phyloP scores from a whole-genome alignment of 2,113 vertebrate species.

The Bufo gargarizans region DNA sequence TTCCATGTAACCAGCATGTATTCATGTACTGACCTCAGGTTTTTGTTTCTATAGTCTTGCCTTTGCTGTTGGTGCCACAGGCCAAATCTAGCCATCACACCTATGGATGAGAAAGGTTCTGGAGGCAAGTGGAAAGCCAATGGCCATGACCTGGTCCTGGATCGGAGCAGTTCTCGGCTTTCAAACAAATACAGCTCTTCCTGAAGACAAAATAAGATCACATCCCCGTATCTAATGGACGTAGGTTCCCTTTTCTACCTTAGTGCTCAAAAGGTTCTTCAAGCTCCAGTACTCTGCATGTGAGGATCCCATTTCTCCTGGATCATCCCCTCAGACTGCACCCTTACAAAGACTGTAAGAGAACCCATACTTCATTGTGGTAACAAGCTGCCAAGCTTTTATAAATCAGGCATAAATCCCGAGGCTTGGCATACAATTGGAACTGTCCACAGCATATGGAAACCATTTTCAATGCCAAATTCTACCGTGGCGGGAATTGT shows the following conservation, averaged over 20 bases:
- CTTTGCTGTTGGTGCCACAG: conserved; percentile 92
- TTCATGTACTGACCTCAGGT: background rate
- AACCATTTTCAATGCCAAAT: background rate
- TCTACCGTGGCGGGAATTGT: background rate
- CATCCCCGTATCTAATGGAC: background rate
- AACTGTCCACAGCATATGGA: background rate
- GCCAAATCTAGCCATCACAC: conserved; percentile 68
- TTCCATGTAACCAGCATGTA: too few species aligned
- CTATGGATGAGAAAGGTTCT: conserved; percentile 77
- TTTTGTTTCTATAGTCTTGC: conserved; percentile 75
- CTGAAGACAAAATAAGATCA: conserved; percentile 58
- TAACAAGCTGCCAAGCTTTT: too few species aligned
- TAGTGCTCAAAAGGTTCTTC: background rate
- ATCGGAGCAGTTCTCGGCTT: conserved; percentile 83
- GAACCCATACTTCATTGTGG: background rate
- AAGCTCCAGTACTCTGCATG: background rate
- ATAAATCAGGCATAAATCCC: background rate
- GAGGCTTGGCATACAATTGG: background rate
- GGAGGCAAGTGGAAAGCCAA: conserved; percentile 83
- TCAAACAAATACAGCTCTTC: conserved; percentile 88
- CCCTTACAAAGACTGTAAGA: background rate
- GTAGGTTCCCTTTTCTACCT: background rate
- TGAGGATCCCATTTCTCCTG: background rate
- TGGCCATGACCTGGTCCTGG: conserved; percentile 80
- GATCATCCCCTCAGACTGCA: background rate